A percentile compares a stretch with the other conserved stretches of the same genome.
phyloP scores from a whole-genome alignment of 2,797 vertebrate species.

The Podarcis siculus region DNA sequence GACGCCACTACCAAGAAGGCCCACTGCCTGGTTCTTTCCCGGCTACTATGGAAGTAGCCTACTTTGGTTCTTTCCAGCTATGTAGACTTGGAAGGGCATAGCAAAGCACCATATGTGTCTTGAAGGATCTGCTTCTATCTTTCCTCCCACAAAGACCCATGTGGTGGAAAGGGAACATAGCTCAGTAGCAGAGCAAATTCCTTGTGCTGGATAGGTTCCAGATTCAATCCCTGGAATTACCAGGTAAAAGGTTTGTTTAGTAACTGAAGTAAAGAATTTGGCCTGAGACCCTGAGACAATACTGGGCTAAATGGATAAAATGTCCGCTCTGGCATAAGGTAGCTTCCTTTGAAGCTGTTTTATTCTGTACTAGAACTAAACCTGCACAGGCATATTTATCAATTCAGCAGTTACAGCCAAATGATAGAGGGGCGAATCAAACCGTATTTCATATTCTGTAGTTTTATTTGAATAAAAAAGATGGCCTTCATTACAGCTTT shows the following conservation, averaged over 20 bases:
- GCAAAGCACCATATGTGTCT: background rate
- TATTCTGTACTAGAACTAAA: conserved; percentile 29
- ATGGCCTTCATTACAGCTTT: conserved; percentile 23
- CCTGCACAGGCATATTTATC: conserved; percentile 20
- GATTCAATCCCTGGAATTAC: background rate
- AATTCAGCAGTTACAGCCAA: conserved; percentile 26
- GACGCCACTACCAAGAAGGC: too few relatives aligned
- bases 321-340: background rate
- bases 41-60: background rate
- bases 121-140: background rate
- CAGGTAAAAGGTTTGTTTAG: background rate
- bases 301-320: background rate
- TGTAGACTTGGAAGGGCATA: background rate
- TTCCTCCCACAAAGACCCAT: background rate
- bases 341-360: background rate
- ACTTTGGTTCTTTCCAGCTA: background rate
- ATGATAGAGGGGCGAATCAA: conserved; percentile 26
- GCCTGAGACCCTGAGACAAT: background rate
- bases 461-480: conserved; percentile 30
- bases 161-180: background rate
- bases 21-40: too few relatives aligned
- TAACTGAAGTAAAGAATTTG: background rate
- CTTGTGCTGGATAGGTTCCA: background rate
- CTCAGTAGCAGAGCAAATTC: background rate
- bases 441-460: background rate